phyloP scores from a whole-genome alignment of 2,888 invertebrate species.

The Protonemura montana region DNA sequence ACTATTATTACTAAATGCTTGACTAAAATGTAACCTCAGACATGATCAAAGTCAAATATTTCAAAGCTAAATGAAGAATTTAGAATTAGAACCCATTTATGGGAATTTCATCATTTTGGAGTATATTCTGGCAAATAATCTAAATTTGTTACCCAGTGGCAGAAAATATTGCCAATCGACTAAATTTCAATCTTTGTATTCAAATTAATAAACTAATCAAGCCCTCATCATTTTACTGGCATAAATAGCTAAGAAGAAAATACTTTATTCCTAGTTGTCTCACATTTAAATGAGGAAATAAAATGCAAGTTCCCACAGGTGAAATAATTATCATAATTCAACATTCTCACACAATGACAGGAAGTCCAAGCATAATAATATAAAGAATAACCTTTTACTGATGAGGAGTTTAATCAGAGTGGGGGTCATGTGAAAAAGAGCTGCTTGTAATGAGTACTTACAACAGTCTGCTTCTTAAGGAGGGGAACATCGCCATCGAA shows the following conservation, averaged over 20 bases:
- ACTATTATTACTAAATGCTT: neutral
- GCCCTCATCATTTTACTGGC: constrained; percentile 15
- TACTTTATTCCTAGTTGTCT: constrained; percentile 14
- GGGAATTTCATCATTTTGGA: too few relatives aligned
- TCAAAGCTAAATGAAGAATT: too few relatives aligned
- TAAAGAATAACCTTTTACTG: constrained; percentile 49
- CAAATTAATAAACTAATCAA: neutral
- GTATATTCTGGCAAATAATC: too few relatives aligned
- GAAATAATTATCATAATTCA: constrained; percentile 50
- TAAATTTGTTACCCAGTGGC: neutral
- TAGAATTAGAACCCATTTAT: too few relatives aligned
- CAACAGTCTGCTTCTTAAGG: constrained; percentile 92
- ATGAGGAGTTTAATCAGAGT: constrained; percentile 49
- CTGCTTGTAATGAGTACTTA: constrained; percentile 61
- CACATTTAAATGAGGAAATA: constrained; percentile 49
- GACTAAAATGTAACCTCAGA: too few relatives aligned
- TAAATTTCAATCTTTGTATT: neutral
- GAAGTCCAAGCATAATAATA: constrained; percentile 48
- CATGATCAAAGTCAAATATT: too few relatives aligned
- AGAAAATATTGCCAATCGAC: neutral
- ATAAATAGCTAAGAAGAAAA: constrained; percentile 36
- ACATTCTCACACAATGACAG: constrained; percentile 50
- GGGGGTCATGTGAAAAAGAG: constrained; percentile 48
- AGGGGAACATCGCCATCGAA: constrained; percentile 96
- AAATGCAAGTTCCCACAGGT: constrained; percentile 47